Conservation (phyloP, 1,140 invertebrate genomes). For the Eupristina koningsbergeri region DNA sequence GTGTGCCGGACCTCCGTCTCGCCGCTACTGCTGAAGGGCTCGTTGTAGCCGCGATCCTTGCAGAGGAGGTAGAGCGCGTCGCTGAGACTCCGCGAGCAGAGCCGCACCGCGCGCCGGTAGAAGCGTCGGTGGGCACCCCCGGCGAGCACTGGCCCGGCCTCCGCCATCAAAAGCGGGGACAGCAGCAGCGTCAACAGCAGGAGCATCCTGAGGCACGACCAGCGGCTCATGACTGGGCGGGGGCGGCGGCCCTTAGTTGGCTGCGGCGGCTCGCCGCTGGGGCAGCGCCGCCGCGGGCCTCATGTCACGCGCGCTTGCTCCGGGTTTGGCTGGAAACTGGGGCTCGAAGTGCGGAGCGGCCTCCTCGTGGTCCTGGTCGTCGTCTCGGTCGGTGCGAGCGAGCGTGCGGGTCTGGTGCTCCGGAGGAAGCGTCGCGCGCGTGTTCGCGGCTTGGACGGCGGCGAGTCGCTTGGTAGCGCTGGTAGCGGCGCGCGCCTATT, state of each 20-base stretch:
- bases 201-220: conserved; percentile 45
- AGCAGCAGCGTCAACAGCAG: conserved; percentile 35
- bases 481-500: conserved; percentile 10
- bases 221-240: conserved; percentile 29
- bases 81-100: conserved; percentile 63
- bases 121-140: conserved; percentile 36
- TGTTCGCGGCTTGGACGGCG: background rate
- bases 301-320: conserved; percentile 55
- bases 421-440: background rate
- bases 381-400: no score
- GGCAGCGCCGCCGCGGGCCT: conserved; percentile 11
- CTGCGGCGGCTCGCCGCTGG: conserved; percentile 7
- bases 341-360: conserved; percentile 52
- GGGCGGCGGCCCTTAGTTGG: background rate
- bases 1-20: conserved; percentile 54
- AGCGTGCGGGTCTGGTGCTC: no score
- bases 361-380: conserved; percentile 38
- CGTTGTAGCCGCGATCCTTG: conserved; percentile 62
- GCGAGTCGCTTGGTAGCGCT: background rate
- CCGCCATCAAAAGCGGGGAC: conserved; percentile 15
- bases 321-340: conserved; percentile 58
- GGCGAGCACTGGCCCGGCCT: background rate
- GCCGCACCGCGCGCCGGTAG: conserved; percentile 51
- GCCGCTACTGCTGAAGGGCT: conserved; percentile 61
- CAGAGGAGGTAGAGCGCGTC: conserved; percentile 61